Evolutionary conservation across 1,140 invertebrate genomes (phyloP), one percentile per base, ranked within the genome.

Genomic region (Vanessa atalanta): DNA sequence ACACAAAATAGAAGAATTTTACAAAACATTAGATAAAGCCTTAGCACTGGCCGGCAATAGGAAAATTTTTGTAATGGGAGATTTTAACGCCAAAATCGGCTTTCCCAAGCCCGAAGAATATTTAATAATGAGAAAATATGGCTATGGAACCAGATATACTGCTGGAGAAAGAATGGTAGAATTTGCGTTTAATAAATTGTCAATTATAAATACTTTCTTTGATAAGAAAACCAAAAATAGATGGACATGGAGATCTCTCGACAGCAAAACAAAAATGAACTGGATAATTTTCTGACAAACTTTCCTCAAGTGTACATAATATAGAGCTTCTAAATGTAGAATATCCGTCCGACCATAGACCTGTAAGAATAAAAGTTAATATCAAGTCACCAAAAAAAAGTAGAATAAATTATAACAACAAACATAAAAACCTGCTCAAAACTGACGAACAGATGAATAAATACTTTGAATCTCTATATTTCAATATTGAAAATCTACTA

Each of bases 331-430:
- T 65, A 47, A 16, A 48, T 65, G 16, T 65, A 6, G 23, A 64
- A n/a, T 64, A 16, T n/a, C 43, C 61, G n/a, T 47, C 63, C 9
- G 63, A 65, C 63, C 63, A 48, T 47, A 47, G 63, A 65, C 37
- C 43, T 20, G n/a, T 65, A 65, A 65, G 63, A 65, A 20, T 43
- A 47, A 65, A 47, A 65, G 47, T 65, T 16, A 37, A 47, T 9
- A 47, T 65, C n/a, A 65, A 65, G 12, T 15, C 47, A 65, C 37
- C 16, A 65, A 65, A 65, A n/a, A 48, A 48, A 65, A 65, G n/a
- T 4, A 12, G 63, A 65, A 65, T 43, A 65, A 65, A 65, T 65
- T 26, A 65, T 65, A 65, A 48, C 31, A 61, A 61, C 31, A 61
- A 61, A 37, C 31, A 37, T 61, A 61, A 61, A 61, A 61, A 61